Evolutionary conservation across 1,140 invertebrate species (phyloP).

Genomic region (Aphelenchoides fujianensis): DNA sequence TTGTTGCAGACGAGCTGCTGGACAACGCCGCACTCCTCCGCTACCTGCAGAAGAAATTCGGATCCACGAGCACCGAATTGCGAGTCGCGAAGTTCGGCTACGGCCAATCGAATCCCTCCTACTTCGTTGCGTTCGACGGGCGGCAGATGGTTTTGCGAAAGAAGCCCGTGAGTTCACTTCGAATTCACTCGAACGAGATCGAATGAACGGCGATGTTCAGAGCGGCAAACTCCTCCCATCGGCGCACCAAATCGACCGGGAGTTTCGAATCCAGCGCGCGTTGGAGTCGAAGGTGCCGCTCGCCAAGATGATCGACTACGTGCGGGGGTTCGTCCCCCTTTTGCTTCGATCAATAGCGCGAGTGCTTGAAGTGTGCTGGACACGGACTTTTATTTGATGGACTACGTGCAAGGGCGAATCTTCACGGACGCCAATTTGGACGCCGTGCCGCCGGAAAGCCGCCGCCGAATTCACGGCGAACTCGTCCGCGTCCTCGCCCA

Average conservation of each 20-base stretch:
- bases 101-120: constrained; percentile 66
- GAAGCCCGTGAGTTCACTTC: constrained; percentile 65
- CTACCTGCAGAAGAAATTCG: constrained; percentile 39
- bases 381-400: constrained; percentile 65
- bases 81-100: constrained; percentile 62
- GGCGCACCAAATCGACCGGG: constrained; percentile 66
- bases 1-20: constrained; percentile 2
- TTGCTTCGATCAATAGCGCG: too few relatives aligned
- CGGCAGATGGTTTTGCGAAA: constrained; percentile 64
- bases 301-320: constrained; percentile 62
- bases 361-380: constrained; percentile 65
- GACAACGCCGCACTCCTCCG: constrained; percentile 9
- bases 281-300: constrained; percentile 61
- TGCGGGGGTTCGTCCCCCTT: too few relatives aligned
- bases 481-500: constrained; percentile 46
- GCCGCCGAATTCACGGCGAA: constrained; percentile 52
- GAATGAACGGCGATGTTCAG: constrained; percentile 51
- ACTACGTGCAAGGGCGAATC: constrained; percentile 62
- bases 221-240: constrained; percentile 65
- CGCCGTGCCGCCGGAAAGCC: constrained; percentile 46
- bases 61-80: constrained; percentile 36
- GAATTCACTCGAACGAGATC: constrained; percentile 15
- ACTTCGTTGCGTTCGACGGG: constrained; percentile 63
- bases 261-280: constrained; percentile 65
- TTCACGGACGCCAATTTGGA: constrained; percentile 61